Conservation (phyloP, 2,888 invertebrate species). For the Nycteola revayana region DNA sequence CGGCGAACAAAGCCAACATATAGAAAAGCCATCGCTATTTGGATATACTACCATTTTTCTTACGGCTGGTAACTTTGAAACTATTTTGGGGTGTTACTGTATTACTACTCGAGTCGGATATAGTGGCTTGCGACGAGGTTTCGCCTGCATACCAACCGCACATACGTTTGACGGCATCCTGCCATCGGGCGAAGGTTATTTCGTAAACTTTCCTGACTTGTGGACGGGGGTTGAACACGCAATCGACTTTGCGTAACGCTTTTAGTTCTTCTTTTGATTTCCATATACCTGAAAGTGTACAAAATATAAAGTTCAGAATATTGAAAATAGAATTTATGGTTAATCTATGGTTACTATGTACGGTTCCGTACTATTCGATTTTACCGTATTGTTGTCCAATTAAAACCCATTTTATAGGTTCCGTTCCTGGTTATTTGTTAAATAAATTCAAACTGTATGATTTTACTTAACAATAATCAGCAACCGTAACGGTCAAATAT, state of each 20-base stretch:
- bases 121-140: slow-evolving; percentile 23
- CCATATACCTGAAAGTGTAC: slow-evolving; percentile 85
- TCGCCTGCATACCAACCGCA: slow-evolving; percentile 77
- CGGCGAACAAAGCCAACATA: slow-evolving; percentile 46
- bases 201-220: slow-evolving; percentile 58
- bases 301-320: neutral
- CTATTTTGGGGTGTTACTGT: slow-evolving; percentile 44
- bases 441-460: too few relatives aligned
- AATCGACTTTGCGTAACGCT: slow-evolving; percentile 81
- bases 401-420: too few relatives aligned
- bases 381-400: too few relatives aligned
- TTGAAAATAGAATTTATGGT: too few relatives aligned
- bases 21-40: slow-evolving; percentile 71
- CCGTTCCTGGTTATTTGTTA: too few relatives aligned
- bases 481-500: too few relatives aligned
- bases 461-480: too few relatives aligned
- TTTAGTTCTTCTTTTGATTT: slow-evolving; percentile 84
- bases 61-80: slow-evolving; percentile 40
- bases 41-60: slow-evolving; percentile 42
- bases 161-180: slow-evolving; percentile 80
- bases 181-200: slow-evolving; percentile 74
- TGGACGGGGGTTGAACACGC: slow-evolving; percentile 81
- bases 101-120: slow-evolving; percentile 43
- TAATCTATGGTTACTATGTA: too few relatives aligned
- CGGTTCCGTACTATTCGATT: too few relatives aligned